Evolutionary conservation across 2,113 vertebrate species (phyloP).

Genomic region (Lasiurus borealis): DNA sequence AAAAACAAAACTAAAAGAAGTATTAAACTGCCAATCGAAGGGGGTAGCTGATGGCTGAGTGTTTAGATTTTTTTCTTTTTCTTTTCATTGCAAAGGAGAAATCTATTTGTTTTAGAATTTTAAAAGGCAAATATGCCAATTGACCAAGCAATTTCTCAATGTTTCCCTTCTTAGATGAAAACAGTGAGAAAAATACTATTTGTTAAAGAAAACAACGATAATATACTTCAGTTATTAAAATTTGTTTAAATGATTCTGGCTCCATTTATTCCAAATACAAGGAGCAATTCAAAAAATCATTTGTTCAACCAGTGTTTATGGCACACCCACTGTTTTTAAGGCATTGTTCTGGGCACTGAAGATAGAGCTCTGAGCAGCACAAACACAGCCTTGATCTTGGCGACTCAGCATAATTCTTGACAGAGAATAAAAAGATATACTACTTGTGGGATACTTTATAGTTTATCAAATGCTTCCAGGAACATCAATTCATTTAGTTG

Average conservation of each 20-base stretch:
- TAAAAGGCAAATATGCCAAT: constrained; percentile 29
- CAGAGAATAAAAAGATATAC: background rate
- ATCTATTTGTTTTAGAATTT: constrained; percentile 68
- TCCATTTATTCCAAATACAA: background rate
- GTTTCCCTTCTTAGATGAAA: background rate
- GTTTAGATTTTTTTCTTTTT: constrained; percentile 68
- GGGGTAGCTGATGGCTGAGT: constrained; percentile 40
- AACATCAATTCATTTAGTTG: background rate
- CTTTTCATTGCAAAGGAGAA: background rate
- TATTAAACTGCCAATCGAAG: constrained; percentile 79
- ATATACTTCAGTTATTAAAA: background rate
- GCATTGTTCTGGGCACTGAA: background rate
- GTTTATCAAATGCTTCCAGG: background rate
- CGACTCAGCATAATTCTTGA: background rate
- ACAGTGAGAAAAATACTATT: constrained; percentile 12
- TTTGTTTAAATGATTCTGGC: background rate
- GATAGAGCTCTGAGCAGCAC: background rate
- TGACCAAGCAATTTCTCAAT: background rate
- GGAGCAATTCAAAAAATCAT: background rate
- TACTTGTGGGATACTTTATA: background rate
- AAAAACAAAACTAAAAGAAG: constrained; percentile 79
- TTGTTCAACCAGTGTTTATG: background rate
- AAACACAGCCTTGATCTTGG: background rate
- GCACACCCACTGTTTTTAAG: background rate
- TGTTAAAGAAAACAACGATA: background rate